phyloP scores from a whole-genome alignment of 2,113 vertebrate species.

The Galemys pyrenaicus region DNA sequence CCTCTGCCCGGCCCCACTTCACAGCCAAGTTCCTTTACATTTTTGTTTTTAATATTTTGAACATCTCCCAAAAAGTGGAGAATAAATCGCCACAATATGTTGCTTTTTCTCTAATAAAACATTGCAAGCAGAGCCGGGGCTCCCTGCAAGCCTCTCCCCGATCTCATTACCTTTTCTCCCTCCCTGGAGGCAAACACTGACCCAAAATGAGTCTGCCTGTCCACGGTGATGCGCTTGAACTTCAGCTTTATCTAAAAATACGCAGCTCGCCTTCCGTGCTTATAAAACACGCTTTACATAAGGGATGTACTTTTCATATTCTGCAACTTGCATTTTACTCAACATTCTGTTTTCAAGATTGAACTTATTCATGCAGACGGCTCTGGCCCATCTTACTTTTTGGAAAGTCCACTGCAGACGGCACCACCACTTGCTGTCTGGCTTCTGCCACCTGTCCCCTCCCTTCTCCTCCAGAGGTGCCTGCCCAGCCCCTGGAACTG shows the following conservation, averaged over 20 bases:
- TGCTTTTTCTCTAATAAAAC: background rate
- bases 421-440: background rate
- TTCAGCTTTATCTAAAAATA: background rate
- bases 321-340: background rate
- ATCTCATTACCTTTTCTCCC: background rate
- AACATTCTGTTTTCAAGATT: background rate
- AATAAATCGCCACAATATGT: background rate
- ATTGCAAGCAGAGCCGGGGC: background rate
- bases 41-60: background rate
- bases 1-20: background rate
- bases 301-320: background rate
- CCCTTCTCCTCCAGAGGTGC: too few species aligned
- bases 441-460: background rate
- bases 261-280: background rate
- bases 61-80: slow-evolving; percentile 21
- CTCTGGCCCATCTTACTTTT: background rate
- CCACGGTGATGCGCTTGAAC: accelerated
- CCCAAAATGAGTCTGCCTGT: background rate
- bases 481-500: background rate
- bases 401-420: background rate
- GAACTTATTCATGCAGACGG: background rate
- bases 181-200: slow-evolving; percentile 32
- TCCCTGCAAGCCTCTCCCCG: background rate
- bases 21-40: background rate
- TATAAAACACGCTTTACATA: background rate